phyloP scores from a whole-genome alignment of 2,113 vertebrate genomes.

The Cacatua alba region DNA sequence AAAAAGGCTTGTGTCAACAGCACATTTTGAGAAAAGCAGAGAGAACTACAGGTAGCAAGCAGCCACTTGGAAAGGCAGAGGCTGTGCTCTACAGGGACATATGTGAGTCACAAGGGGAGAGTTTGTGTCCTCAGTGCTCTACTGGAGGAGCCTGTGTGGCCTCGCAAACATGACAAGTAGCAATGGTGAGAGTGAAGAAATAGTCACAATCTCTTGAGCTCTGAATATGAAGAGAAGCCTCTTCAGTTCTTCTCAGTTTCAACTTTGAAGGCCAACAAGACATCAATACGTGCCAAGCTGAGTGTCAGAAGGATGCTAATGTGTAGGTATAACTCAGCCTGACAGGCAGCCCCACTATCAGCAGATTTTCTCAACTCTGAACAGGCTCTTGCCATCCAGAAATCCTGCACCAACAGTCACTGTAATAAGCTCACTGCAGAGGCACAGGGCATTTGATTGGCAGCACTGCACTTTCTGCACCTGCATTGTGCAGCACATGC shows the following conservation, averaged over 20 bases:
- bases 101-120: not conserved
- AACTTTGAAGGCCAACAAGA: not conserved
- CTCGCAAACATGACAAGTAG: not conserved
- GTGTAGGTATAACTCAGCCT: fast-evolving
- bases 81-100: not conserved
- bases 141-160: not conserved
- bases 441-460: fast-evolving
- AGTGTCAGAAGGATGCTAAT: not conserved
- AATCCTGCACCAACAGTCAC: not conserved
- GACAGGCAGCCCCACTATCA: not conserved
- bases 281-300: fast-evolving
- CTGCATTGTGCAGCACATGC: not conserved
- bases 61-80: not conserved
- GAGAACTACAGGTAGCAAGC: not conserved
- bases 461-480: not conserved
- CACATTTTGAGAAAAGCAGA: not conserved
- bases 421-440: not conserved
- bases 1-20: not conserved
- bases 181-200: not conserved
- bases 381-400: not conserved
- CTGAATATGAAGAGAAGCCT: not conserved
- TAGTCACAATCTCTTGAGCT: not conserved
- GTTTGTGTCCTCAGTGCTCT: not conserved
- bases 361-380: not conserved
- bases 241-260: not conserved